Evolutionary conservation across 2,888 invertebrate genomes (phyloP), one percentile per base, ranked within the genome.

Genomic region (Acanthosepion lycidas): DNA sequence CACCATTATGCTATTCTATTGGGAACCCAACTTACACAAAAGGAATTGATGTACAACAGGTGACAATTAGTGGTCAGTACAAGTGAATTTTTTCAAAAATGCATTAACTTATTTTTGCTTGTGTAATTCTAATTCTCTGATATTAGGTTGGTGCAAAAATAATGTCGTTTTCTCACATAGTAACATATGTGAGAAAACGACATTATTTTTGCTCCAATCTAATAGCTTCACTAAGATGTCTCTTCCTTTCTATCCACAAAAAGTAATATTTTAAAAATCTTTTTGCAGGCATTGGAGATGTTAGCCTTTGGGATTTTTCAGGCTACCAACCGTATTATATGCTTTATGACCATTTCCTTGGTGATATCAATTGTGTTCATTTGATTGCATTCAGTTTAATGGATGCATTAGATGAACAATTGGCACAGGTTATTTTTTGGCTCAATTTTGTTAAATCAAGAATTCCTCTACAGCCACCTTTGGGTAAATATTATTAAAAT

Each of bases 221-320:
- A n/a, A n/a, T n/a, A 42, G 5, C 9, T 20, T 33, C 33, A 53
- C 55, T 23, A 33, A 42, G 33, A n/a, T 51, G 26, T 94, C 0
- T 51, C n/a, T n/a, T 20, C 5, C 2, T 55, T 55, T 55, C 20
- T 20, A 48, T 92, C 26, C 42, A n/a, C 20, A 53, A 28, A 64
- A 42, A 33, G 91, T 94, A 23, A 23, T 59, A 5, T 93, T 42
- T 78, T 93, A 49, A 51, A 91, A 2, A 33, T 78, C 33, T 78
- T 15, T 78, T 33, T 78, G 97, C 98, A 96, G 98, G 98, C 95
- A 98, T 98, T 42, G 98, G 98, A 59, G 98, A 98, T 96, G 98
- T 98, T 96, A 98, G 98, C 96, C 97, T 98, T 59, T 98, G 98
- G 98, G 98, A 98, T 97, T 98, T 98, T 96, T 98, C 98, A 92